phyloP scores from a whole-genome alignment of 2,113 vertebrate genomes.

The Anguilla rostrata region DNA sequence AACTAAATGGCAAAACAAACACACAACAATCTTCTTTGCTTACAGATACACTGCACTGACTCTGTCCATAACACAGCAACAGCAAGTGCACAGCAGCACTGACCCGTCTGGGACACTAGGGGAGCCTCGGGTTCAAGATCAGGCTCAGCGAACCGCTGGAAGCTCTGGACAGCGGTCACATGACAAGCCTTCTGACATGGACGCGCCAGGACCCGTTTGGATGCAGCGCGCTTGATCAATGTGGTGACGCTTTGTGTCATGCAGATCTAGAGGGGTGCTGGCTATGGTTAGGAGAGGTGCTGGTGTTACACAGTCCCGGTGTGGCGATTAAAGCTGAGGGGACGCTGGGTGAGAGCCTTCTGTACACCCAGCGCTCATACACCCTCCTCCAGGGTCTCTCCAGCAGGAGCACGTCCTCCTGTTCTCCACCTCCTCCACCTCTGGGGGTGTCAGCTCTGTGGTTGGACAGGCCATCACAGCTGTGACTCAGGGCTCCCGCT shows the following conservation, averaged over 20 bases:
- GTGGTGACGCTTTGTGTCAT: no score
- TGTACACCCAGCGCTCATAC: not conserved
- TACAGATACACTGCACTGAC: not conserved
- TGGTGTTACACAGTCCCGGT: not conserved
- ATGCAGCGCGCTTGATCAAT: no score
- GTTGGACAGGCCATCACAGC: not conserved
- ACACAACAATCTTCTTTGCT: not conserved
- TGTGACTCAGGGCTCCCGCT: not conserved
- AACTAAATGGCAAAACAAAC: not conserved
- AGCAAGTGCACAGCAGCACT: not conserved
- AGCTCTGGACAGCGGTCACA: no score
- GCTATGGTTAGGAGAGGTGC: not conserved
- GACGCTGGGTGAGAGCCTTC: not conserved
- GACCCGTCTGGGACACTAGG: not conserved
- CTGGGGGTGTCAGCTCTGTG: slow-evolving; percentile 22
- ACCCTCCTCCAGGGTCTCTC: not conserved
- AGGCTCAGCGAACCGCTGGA: not conserved
- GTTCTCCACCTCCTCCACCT: slow-evolving; percentile 2
- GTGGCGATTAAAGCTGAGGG: not conserved
- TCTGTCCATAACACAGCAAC: not conserved
- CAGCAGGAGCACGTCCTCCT: slow-evolving; percentile 5
- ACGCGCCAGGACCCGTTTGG: no score
- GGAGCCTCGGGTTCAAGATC: not conserved
- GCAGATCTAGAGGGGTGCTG: no score
- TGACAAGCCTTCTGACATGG: no score